Percentiles rank a stretch among this genome's conserved stretches.
These are phyloP conservation scores for Cyphomyrus plagiostoma DNA, from an alignment of 2,113 vertebrate species.

Conservation along the genomic window DNA sequence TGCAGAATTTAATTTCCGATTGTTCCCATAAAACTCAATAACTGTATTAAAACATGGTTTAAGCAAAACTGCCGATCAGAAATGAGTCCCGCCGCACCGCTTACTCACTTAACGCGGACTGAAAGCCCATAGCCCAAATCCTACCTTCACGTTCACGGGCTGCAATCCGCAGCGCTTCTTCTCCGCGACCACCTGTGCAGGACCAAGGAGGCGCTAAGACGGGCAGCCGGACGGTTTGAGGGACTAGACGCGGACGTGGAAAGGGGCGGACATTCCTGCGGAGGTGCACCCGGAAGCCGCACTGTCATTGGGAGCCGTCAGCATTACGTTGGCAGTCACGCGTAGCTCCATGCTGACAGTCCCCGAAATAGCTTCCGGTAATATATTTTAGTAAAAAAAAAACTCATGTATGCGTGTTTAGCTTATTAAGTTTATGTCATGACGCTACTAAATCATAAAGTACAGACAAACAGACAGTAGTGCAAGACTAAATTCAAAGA, in stretches of 20 bases:
- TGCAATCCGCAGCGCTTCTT: not conserved
- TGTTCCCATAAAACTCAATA: not conserved
- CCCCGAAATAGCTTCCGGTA: not conserved
- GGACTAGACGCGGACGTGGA: slow-evolving; percentile 16
- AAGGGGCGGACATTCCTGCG: slow-evolving; percentile 3
- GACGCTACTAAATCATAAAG: not conserved
- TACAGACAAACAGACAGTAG: not conserved
- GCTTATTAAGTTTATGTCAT: not conserved
- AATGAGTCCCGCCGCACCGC: not conserved
- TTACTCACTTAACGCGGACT: not conserved
- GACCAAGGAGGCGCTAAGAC: not conserved
- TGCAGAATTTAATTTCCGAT: not conserved
- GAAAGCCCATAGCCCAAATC: not conserved
- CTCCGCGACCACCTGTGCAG: not conserved
- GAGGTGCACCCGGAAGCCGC: not conserved
- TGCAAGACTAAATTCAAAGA: not conserved
- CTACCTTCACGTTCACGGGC: not conserved
- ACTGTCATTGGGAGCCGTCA: not conserved
- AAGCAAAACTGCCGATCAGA: not conserved
- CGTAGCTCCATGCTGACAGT: not conserved
- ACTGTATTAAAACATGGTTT: not conserved
- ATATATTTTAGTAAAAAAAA: not conserved
- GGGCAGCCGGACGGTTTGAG: not conserved
- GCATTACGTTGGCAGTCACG: not conserved
- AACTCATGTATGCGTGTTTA: not conserved